A percentile compares a stretch with the other conserved stretches of the same genome.
Evolutionary conservation across 2,797 vertebrate species (phyloP).

Genomic region (Chaenodraco wilsoni): DNA sequence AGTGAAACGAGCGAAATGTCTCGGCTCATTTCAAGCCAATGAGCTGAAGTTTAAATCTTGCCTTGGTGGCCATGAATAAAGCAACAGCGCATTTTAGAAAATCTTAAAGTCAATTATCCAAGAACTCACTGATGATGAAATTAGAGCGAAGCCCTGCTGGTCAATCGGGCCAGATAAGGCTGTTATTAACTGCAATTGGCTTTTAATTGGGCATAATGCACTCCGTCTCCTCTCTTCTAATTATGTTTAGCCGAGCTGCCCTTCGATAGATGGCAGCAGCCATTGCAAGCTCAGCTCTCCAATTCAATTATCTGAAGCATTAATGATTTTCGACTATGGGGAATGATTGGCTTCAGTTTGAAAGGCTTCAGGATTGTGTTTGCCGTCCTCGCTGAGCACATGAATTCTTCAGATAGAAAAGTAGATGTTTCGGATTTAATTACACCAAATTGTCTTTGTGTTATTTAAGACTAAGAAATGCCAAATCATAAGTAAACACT

Average conservation of each 20-base stretch:
- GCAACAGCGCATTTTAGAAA: constrained; percentile 56
- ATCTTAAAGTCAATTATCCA: constrained; percentile 75
- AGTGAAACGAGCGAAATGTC: constrained; percentile 10
- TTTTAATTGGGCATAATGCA: constrained; percentile 83
- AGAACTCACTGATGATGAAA: constrained; percentile 70
- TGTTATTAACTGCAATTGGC: constrained; percentile 82
- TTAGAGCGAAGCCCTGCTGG: constrained; percentile 65
- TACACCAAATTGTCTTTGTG: constrained; percentile 19
- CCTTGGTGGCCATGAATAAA: constrained; percentile 57
- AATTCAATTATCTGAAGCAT: constrained; percentile 75
- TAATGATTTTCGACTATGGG: constrained; percentile 80
- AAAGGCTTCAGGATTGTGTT: constrained; percentile 58
- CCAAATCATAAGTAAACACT: constrained; percentile 32
- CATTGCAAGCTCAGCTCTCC: constrained; percentile 70
- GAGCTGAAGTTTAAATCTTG: constrained; percentile 45
- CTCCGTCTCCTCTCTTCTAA: constrained; percentile 80
- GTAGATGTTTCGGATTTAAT: constrained; percentile 57
- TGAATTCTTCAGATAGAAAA: constrained; percentile 46
- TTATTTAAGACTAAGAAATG: constrained; percentile 28
- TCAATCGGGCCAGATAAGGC: constrained; percentile 76
- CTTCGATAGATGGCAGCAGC: constrained; percentile 75
- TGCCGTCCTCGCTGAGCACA: constrained; percentile 33
- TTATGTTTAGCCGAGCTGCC: constrained; percentile 78
- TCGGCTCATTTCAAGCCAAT: constrained; percentile 27
- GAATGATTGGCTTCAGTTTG: constrained; percentile 62